Evolutionary conservation across 1,140 invertebrate genomes (phyloP).

Genomic region (Planococcus citri): DNA sequence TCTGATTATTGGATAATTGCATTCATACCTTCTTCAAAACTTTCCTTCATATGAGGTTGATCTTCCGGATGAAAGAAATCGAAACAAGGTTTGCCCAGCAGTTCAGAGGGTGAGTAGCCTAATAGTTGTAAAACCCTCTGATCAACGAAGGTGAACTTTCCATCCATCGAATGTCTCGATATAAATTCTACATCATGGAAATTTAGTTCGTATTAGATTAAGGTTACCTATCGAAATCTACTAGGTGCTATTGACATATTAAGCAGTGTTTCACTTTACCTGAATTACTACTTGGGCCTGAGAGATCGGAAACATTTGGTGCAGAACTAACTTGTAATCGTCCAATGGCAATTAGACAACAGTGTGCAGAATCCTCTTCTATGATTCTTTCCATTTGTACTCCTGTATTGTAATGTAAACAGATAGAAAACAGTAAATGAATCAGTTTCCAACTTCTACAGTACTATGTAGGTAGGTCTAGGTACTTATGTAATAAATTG

Average conservation of each 20-base stretch:
- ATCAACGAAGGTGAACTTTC: conserved; percentile 97
- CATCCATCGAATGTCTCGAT: conserved; percentile 84
- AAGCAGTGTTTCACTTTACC: conserved; percentile 33
- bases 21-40: conserved; percentile 87
- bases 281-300: conserved; percentile 65
- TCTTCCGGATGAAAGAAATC: conserved; percentile 96
- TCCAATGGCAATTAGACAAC: conserved; percentile 95
- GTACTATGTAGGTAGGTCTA: too few relatives aligned
- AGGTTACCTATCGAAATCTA: too few relatives aligned
- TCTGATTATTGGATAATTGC: too few relatives aligned
- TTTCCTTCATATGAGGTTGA: conserved; percentile 91
- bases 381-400: conserved; percentile 71
- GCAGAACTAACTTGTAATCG: conserved; percentile 91
- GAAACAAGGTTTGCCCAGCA: conserved; percentile 88
- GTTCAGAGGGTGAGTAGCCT: conserved; percentile 84
- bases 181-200: conserved; percentile 62
- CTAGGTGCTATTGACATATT: too few relatives aligned
- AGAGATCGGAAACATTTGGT: conserved; percentile 79
- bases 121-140: conserved; percentile 82
- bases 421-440: too few relatives aligned
- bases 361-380: conserved; percentile 68
- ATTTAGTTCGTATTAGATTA: conserved; percentile 3
- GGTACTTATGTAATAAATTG: too few relatives aligned
- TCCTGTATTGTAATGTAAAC: conserved; percentile 37
- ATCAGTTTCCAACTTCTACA: too few relatives aligned